These are phyloP conservation scores for Gymnarchus niloticus DNA, from an alignment of 2,113 vertebrate species.

Conservation along the genomic window DNA sequence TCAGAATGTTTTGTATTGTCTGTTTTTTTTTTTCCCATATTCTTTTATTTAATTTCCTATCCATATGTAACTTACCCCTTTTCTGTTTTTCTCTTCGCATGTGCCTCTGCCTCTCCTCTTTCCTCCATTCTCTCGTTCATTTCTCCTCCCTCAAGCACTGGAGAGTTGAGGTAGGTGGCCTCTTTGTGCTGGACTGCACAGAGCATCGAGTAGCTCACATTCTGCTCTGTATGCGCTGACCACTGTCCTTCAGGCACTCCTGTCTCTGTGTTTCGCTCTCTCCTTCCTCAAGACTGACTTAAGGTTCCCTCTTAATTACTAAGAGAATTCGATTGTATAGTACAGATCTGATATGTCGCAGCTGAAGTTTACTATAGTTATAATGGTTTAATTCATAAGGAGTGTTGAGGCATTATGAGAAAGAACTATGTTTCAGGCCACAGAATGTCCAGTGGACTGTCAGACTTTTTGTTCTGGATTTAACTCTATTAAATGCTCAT, in stretches of 20 bases:
- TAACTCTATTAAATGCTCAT: neutral
- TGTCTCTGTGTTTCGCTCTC: too few species aligned
- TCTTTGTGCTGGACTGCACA: neutral
- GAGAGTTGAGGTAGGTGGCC: slow-evolving; percentile 58
- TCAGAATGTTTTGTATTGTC: neutral
- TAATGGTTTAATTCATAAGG: neutral
- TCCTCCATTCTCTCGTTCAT: slow-evolving; percentile 15
- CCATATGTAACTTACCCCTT: neutral
- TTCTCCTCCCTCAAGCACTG: slow-evolving; percentile 58
- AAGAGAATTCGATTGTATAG: neutral
- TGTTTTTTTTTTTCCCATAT: slow-evolving; percentile 4
- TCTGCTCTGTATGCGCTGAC: neutral
- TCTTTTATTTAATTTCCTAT: neutral
- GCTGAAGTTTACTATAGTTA: too few species aligned
- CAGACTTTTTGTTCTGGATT: neutral
- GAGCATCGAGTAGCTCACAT: neutral
- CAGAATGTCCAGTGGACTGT: neutral
- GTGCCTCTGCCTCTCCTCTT: slow-evolving; percentile 28
- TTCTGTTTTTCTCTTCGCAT: slow-evolving; percentile 37
- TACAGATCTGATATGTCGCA: neutral
- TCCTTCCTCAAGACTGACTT: neutral
- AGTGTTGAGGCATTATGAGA: neutral
- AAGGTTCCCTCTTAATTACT: neutral
- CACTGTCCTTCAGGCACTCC: too few species aligned
- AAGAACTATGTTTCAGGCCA: neutral